Base-by-base conservation (phyloP, 2,888 invertebrate genomes). In the Brachycybe producta region DNA sequence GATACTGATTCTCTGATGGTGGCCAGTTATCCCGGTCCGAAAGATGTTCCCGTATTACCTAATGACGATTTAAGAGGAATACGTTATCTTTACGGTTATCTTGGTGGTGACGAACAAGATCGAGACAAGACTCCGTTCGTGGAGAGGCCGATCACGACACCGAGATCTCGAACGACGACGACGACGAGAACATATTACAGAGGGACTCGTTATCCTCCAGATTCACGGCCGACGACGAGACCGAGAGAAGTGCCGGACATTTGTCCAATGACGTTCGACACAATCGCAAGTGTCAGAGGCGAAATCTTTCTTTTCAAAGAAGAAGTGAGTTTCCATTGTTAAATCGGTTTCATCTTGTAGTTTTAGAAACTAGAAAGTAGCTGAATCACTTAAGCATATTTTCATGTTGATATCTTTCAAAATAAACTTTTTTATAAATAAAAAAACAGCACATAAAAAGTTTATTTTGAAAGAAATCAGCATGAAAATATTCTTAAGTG, bases 261-360 rank as follows among this genome's bases (percentile, higher is more conserved):
- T 21, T 95, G 94, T 64, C 79, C 84, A 64, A 87, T 84, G 3
- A 78, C 74, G 55, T 90, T 91, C 62, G 94, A 95, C 67, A 90
- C 94, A 28, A 82, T 94, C 54, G 82, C 91, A 38, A 78, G 91
- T 54, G 86, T 94, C 57, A 75, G 92, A 40, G 72, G 78, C 34
- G 91, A 94, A 67, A 74, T 88, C 2, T 94, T 90, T 67, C 82
- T 92, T 59, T 94, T 94, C 66, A 86, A 86, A 64, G 85, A 83
- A 34, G 5, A 36, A 15, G 46, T 46, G 17, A 36, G 36, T 8
- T n/a, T n/a, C n/a, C 15, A 36, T 17, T 36, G 15, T 36, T 36
- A 15, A 36, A 36, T n/a, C n/a, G n/a, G n/a, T n/a, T n/a, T n/a
- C n/a, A n/a, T n/a, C n/a, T n/a, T n/a, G n/a, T n/a, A n/a, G n/a